Percentiles rank a stretch among this genome's conserved stretches.
These are phyloP conservation scores for Hyphantria cunea DNA, from an alignment of 1,140 invertebrate species.

Conservation along the genomic window DNA sequence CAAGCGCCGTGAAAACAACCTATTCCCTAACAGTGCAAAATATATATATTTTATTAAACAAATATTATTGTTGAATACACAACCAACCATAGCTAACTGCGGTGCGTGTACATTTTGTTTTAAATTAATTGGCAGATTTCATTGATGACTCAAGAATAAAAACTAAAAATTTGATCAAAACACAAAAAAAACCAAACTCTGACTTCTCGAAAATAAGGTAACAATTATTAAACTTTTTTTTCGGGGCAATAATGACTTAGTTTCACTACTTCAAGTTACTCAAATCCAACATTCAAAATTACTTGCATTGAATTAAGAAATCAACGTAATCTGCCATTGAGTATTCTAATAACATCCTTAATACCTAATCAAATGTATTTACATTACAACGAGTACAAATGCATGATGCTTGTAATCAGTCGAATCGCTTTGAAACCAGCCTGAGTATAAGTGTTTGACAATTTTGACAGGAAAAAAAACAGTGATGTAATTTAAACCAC, in stretches of 20 bases:
- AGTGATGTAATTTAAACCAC: too few relatives aligned
- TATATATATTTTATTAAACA: conserved; percentile 25
- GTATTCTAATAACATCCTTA: conserved; percentile 28
- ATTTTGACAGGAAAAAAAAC: too few relatives aligned
- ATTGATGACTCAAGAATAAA: conserved; percentile 2
- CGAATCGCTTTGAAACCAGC: conserved; percentile 26
- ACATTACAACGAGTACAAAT: conserved; percentile 29
- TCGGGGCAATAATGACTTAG: too few relatives aligned
- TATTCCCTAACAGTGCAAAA: conserved; percentile 36
- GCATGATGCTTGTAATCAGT: conserved; percentile 23
- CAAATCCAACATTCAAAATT: too few relatives aligned
- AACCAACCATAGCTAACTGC: conserved; percentile 28
- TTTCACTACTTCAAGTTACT: too few relatives aligned
- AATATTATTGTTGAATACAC: conserved; percentile 16
- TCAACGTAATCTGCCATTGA: conserved; percentile 23
- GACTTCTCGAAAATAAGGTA: too few relatives aligned
- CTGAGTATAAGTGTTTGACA: too few relatives aligned
- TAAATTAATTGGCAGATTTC: conserved; percentile 6
- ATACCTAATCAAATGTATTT: conserved; percentile 28
- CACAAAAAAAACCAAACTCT: too few relatives aligned
- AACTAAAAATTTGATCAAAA: too few relatives aligned
- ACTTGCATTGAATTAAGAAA: conserved; percentile 8
- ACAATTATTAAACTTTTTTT: too few relatives aligned
- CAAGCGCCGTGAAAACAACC: conserved; percentile 30
- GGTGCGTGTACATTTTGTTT: conserved; percentile 11